Base-by-base conservation (phyloP, 92 coral and sea anemone species). In the Porites lobata region DNA sequence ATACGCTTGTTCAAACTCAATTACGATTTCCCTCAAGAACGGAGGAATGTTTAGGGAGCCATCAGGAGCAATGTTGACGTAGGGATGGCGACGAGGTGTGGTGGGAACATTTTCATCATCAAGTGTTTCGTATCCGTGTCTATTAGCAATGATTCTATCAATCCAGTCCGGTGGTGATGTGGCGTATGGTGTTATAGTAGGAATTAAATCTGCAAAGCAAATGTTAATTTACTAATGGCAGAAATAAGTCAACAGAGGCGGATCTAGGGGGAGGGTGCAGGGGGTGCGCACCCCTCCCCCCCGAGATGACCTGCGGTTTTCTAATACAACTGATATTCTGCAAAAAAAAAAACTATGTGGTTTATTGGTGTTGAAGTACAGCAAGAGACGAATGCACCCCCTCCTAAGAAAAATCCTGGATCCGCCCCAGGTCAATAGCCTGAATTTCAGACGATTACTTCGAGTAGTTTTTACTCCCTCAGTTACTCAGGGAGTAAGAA, bases 41-140 rank as follows among this genome's bases (percentile, higher is more conserved):
- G 86, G 77, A 29, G 86, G 86, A 21, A 81, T 65, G 77, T 81
- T 53, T 1, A 69, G 67, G 8, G 65, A 67, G 20, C 84, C 84
- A 21, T 79, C 84, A 67, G 84, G 32, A 20, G 9, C 62, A 17
- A 79, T 50, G 62, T 79, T 79, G 72, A 79, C 52, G 84, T 79
- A 79, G 10, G 43, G 66, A 24, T 3, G 59, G 12, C 59, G 65
- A 21, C 79, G 63, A 21, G 1, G 21, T 51, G 63, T 19, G 32
- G 69, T 58, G 26, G 70, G 70, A 24, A 77, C 69, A 14, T 61
- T 77, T 7, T 77, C 82, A 22, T 78, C 61, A 43, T 78, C 83
- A 12, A 63, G 11, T 20, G 70, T 65, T n/a, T 78, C 83, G 58
- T 78, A 78, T 43, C 72, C 61, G 4, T 65, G 83, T 1, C 15